Conservation (phyloP, 2,888 invertebrate genomes). For the Odontocolon sp. region DNA sequence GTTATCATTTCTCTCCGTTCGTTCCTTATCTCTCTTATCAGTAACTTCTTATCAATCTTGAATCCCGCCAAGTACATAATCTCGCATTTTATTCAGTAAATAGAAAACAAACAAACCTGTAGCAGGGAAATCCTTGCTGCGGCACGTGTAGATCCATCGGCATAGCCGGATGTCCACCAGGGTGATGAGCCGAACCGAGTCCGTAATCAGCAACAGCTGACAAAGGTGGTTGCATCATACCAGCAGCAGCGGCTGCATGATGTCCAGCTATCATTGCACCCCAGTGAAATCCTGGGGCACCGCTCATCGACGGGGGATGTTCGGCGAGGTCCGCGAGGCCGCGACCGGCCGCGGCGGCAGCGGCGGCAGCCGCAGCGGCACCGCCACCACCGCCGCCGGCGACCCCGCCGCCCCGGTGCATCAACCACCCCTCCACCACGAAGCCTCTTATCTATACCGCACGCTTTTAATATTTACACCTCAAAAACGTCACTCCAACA, state of each 20-base stretch:
- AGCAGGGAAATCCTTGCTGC: slow-evolving; percentile 95
- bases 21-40: too few species aligned
- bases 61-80: too few species aligned
- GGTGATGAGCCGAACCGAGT: slow-evolving; percentile 82
- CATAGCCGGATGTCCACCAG: slow-evolving; percentile 83
- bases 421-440: slow-evolving; percentile 83
- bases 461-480: slow-evolving; percentile 45
- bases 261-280: slow-evolving; percentile 79
- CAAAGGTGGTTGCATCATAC: slow-evolving; percentile 84
- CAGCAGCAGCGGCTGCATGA: slow-evolving; percentile 83
- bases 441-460: slow-evolving; percentile 55
- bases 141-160: slow-evolving; percentile 97
- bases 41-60: too few species aligned
- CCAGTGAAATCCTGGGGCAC: slow-evolving; percentile 78
- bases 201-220: slow-evolving; percentile 74
- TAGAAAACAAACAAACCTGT: slow-evolving; percentile 85
- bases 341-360: slow-evolving; percentile 87
- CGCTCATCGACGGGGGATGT: slow-evolving; percentile 78
- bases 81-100: too few species aligned
- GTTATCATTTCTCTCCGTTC: too few species aligned
- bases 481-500: slow-evolving; percentile 33
- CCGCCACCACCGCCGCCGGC: slow-evolving; percentile 87
- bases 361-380: slow-evolving; percentile 81
- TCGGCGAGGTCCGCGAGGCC: slow-evolving; percentile 81
- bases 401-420: slow-evolving; percentile 89